Conservation (phyloP, 2,797 vertebrate species). For the Triplophysa bombifrons region DNA sequence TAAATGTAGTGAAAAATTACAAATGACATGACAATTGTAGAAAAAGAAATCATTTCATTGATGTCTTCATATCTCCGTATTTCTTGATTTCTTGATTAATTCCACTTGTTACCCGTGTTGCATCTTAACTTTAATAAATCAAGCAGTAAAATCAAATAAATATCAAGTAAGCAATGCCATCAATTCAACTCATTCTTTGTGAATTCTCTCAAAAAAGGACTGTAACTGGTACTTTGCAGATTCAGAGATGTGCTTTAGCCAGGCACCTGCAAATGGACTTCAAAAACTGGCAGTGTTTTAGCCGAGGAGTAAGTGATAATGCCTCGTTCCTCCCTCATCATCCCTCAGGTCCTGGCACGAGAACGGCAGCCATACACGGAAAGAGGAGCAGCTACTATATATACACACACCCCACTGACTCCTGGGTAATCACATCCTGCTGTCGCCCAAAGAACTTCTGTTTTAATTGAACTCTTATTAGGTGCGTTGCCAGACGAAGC, state of each 20-base stretch:
- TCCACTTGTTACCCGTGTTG: too few species aligned
- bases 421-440: constrained; percentile 80
- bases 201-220: background rate
- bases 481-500: constrained; percentile 69
- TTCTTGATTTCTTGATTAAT: too few species aligned
- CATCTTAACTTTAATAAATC: too few species aligned
- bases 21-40: too few species aligned
- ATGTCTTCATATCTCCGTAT: too few species aligned
- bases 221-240: background rate
- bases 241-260: constrained; percentile 12
- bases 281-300: constrained; percentile 30
- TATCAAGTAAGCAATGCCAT: background rate
- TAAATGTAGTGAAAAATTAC: too few species aligned
- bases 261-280: constrained; percentile 10
- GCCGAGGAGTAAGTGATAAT: constrained; percentile 31
- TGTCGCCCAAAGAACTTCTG: constrained; percentile 73
- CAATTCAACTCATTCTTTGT: background rate
- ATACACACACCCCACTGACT: constrained; percentile 71
- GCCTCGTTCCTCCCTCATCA: constrained; percentile 46
- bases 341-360: constrained; percentile 63
- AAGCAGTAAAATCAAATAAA: background rate
- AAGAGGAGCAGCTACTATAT: constrained; percentile 75
- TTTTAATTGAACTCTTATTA: constrained; percentile 81
- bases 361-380: constrained; percentile 56
- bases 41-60: too few species aligned